Evolutionary conservation across 2,113 vertebrate species (phyloP).

Genomic region (Osmerus mordax): DNA sequence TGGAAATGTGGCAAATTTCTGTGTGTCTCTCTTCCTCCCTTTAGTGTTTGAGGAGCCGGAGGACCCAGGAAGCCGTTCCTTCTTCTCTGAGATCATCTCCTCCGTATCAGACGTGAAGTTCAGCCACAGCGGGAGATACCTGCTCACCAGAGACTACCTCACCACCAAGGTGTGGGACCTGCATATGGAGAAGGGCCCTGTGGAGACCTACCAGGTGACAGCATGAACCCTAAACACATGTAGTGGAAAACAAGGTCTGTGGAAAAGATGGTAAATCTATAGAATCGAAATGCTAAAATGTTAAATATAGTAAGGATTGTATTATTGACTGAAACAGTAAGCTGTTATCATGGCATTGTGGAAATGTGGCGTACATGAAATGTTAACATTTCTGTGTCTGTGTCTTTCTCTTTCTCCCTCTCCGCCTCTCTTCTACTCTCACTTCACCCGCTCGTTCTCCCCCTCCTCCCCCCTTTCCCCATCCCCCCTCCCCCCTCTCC

Average conservation of each 20-base stretch:
- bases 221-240: background rate
- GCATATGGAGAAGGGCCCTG: constrained; percentile 75
- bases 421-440: too few relatives aligned
- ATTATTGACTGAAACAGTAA: too few relatives aligned
- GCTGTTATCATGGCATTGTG: too few relatives aligned
- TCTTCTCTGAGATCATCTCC: constrained; percentile 77
- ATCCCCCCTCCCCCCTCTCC: background rate
- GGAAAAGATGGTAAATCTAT: too few relatives aligned
- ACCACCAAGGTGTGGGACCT: constrained; percentile 77
- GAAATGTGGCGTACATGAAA: too few relatives aligned
- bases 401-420: too few relatives aligned
- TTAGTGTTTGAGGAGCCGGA: constrained; percentile 76
- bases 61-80: constrained; percentile 73
- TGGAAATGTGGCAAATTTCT: too few relatives aligned
- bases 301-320: too few relatives aligned
- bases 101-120: constrained; percentile 78
- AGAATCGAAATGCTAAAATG: too few relatives aligned
- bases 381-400: too few relatives aligned
- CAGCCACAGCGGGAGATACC: constrained; percentile 75
- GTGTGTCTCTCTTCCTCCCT: constrained; percentile 1
- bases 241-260: background rate
- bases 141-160: constrained; percentile 77
- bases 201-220: constrained; percentile 73
- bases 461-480: background rate
- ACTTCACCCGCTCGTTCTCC: too few relatives aligned